Base-by-base conservation (phyloP, 2,888 invertebrate genomes). In the Salpingus planirostris region DNA sequence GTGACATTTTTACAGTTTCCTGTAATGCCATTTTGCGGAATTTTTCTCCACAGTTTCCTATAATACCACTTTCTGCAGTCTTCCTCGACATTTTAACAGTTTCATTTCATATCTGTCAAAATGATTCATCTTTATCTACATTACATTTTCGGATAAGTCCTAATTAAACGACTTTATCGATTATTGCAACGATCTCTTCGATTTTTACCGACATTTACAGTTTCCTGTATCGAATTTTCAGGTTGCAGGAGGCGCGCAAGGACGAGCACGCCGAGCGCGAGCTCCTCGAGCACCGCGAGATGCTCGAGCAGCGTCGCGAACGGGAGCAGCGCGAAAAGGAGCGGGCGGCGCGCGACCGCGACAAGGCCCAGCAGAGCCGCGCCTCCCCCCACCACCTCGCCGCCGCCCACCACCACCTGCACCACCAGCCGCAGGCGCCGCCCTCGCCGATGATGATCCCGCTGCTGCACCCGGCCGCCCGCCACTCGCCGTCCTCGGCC, bases 241-340 rank as follows among this genome's bases (percentile, higher is more conserved):
- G 79, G 50, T 62, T 80, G 43, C 81, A 80, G 59, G 80, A 80
- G 54, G 78, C 79, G 51, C 78, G 69, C 28, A 67, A 74, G 52
- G 65, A 71, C 35, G 71, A 73, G 51, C 70, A 66, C 54, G 66
- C 64, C 55, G 71, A 70, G 51, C 64, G 71, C 36, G 64, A 55
- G 31, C 35, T 54, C 11, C 34, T 60, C 5, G 60, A 61, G 31
- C 50, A 57, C 26, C 60, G 60, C 36, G 50, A 61, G 25, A 59
- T 60, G 43, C 47, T 57, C 24, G 62, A 62, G 40, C 60, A 71
- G 49, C 60, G 73, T 41, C 69, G 67, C 44, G 69, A 73, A 47
- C 68, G 74, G 40, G 46, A 60, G 58, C 57, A 67, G 56, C 42
- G 72, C 58, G 50, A 65, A 63, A 42, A 70, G 60, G 58, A 62